Percentiles rank a stretch among this genome's conserved stretches.
These are phyloP conservation scores for Micoletzkya japonica DNA, from an alignment of 2,888 invertebrate species.

Conservation along the genomic window DNA sequence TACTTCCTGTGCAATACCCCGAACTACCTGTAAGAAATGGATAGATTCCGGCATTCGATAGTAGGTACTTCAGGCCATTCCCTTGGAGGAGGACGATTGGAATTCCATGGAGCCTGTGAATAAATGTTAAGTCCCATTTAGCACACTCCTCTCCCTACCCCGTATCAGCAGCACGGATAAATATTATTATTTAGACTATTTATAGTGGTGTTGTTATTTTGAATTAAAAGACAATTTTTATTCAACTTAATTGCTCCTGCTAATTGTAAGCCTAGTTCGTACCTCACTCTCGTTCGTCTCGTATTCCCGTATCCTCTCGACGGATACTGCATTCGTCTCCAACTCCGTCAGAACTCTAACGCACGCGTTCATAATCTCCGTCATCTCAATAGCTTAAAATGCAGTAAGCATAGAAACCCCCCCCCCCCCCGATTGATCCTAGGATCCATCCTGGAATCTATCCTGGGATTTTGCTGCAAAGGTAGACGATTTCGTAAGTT, in stretches of 20 bases:
- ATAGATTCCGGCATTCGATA: background rate
- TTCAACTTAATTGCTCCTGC: too few species aligned
- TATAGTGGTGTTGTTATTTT: background rate
- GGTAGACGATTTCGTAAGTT: too few species aligned
- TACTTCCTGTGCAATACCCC: background rate
- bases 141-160: too few species aligned
- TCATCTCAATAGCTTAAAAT: too few species aligned
- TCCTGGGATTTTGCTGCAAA: too few species aligned
- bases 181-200: too few species aligned
- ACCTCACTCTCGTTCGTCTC: constrained; percentile 51
- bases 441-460: too few species aligned
- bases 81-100: background rate
- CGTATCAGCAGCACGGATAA: too few species aligned
- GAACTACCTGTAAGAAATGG: background rate
- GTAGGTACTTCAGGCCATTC: constrained; percentile 10
- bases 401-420: too few species aligned
- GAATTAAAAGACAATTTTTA: constrained; percentile 21
- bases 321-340: constrained; percentile 94
- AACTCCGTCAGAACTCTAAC: constrained; percentile 94
- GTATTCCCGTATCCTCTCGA: constrained; percentile 74
- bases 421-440: too few species aligned
- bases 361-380: constrained; percentile 92
- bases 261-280: too few species aligned
- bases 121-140: too few species aligned
- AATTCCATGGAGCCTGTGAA: background rate